These are phyloP conservation scores for Phortica okadai DNA, from an alignment of 2,888 invertebrate genomes.

Conservation along the genomic window DNA sequence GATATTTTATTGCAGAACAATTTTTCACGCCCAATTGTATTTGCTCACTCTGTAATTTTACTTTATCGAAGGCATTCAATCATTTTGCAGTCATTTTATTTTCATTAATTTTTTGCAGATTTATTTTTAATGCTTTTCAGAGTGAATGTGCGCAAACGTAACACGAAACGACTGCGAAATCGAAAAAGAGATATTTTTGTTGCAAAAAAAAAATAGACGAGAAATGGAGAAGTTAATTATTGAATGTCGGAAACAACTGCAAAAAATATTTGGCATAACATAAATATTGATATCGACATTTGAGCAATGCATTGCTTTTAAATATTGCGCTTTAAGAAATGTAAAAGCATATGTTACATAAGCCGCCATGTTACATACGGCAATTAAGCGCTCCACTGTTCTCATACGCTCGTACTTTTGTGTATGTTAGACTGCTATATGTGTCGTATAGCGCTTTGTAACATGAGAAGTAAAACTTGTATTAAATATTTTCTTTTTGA, in stretches of 20 bases:
- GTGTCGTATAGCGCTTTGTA: too few relatives aligned
- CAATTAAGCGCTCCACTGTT: too few relatives aligned
- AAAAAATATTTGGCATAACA: neutral
- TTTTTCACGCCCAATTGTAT: neutral
- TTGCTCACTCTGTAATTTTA: too few relatives aligned
- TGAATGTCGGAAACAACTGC: slow-evolving; percentile 10
- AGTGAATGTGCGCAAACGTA: too few relatives aligned
- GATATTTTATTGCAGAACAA: neutral
- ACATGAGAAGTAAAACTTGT: too few relatives aligned
- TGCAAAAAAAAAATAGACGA: neutral
- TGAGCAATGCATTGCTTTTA: neutral
- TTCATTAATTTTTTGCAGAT: neutral
- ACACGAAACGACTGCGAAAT: neutral
- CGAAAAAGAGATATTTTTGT: neutral
- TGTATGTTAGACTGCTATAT: too few relatives aligned
- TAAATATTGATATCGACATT: slow-evolving; percentile 1
- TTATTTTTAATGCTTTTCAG: neutral
- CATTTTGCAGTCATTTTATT: neutral
- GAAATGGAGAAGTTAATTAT: neutral
- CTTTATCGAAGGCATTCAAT: too few relatives aligned
- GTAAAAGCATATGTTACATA: neutral
- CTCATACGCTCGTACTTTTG: too few relatives aligned
- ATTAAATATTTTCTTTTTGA: too few relatives aligned
- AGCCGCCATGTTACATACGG: neutral
- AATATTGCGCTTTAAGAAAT: neutral